Conservation (phyloP, 2,888 invertebrate genomes). For the Sesia apiformis region DNA sequence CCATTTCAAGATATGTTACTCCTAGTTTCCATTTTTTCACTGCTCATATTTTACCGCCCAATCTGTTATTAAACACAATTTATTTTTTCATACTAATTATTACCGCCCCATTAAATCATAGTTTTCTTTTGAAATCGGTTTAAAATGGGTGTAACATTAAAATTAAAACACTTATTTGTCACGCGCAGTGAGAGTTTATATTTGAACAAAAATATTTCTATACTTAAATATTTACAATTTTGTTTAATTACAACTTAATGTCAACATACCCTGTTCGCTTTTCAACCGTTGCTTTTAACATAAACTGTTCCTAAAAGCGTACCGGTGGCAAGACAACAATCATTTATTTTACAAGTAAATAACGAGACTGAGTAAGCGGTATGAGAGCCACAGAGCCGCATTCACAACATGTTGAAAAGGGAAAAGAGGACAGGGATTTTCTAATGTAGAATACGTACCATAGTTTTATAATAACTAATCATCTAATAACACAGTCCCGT, state of each 20-base stretch:
- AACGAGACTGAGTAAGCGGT: no score
- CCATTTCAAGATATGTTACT: no score
- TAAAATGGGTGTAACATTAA: background rate
- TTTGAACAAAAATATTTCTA: constrained; percentile 69
- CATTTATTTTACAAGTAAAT: background rate
- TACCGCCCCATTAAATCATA: no score
- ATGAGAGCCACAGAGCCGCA: constrained; percentile 5
- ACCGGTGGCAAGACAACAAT: constrained; percentile 42
- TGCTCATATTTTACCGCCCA: no score
- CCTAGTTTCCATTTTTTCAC: no score
- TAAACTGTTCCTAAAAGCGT: constrained; percentile 24
- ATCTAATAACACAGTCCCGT: constrained; percentile 66
- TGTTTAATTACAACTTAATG: constrained; percentile 58
- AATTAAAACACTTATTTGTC: constrained; percentile 39
- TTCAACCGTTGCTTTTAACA: constrained; percentile 63
- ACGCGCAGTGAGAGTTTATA: constrained; percentile 65
- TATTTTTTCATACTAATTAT: no score
- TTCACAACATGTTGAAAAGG: constrained; percentile 70
- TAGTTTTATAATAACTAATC: constrained; percentile 39
- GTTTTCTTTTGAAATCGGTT: background rate
- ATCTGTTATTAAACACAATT: no score
- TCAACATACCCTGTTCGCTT: constrained; percentile 71
- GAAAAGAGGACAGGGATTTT: constrained; percentile 51
- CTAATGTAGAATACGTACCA: constrained; percentile 32
- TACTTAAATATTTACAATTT: constrained; percentile 68